A percentile compares a stretch with the other conserved stretches of the same genome.
Evolutionary conservation across 2,797 vertebrate genomes (phyloP).

Genomic region (Tachyglossus aculeatus): DNA sequence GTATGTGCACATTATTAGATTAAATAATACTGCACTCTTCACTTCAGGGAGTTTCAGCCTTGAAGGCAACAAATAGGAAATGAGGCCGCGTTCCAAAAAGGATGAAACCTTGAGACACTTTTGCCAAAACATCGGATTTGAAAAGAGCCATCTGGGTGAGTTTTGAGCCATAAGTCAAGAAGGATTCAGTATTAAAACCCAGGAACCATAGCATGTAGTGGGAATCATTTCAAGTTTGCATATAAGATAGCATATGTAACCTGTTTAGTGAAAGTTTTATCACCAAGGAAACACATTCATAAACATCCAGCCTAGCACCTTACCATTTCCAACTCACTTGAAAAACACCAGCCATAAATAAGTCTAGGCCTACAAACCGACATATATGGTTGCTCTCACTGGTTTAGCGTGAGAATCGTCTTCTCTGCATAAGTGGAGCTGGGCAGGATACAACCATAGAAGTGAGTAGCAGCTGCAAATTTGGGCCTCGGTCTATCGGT

Average conservation of each 20-base stretch:
- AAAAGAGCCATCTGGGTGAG: conserved; percentile 55
- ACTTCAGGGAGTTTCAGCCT: conserved; percentile 44
- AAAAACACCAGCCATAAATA: conserved; percentile 69
- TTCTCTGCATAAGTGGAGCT: neutral
- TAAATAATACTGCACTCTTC: conserved; percentile 23
- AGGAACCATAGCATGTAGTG: conserved; percentile 27
- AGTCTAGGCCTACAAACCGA: conserved; percentile 57
- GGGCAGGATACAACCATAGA: conserved; percentile 38
- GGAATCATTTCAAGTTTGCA: conserved; percentile 45
- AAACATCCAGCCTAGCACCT: conserved; percentile 63
- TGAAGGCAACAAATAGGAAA: conserved; percentile 46
- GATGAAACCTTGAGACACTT: conserved; percentile 24
- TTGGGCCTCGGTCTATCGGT: conserved; percentile 22
- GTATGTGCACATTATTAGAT: conserved; percentile 36
- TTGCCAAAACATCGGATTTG: conserved; percentile 53
- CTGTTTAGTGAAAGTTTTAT: conserved; percentile 77
- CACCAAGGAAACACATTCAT: conserved; percentile 76
- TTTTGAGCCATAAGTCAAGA: conserved; percentile 27
- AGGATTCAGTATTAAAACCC: conserved; percentile 50
- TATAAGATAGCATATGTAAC: conserved; percentile 64
- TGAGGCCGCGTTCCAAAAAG: conserved; percentile 50
- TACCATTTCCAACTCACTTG: conserved; percentile 57
- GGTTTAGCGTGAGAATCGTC: conserved; percentile 25
- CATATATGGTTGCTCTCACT: conserved; percentile 25
- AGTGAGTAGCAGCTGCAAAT: conserved; percentile 40